phyloP scores from a whole-genome alignment of 2,888 invertebrate genomes.

The Melinaea menophilus region DNA sequence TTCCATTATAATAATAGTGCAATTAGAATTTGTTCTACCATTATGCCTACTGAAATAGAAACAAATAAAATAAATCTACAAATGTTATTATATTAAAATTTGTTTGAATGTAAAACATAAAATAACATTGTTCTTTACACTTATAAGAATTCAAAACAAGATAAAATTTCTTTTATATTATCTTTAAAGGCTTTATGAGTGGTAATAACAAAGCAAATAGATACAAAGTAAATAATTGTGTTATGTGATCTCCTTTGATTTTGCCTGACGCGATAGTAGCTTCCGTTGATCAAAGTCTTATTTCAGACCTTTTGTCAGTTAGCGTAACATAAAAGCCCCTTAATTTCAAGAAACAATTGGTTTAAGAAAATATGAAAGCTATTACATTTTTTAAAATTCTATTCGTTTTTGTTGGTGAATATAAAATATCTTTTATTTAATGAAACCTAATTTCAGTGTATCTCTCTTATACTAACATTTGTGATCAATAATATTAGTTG shows the following conservation, averaged over 20 bases:
- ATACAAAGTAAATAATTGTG: constrained; percentile 8
- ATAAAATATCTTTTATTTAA: too few relatives aligned
- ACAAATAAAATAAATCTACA: too few relatives aligned
- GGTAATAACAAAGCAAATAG: constrained; percentile 4
- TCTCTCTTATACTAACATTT: not conserved
- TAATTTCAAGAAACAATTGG: not conserved
- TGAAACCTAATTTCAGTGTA: not conserved
- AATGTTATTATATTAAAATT: too few relatives aligned
- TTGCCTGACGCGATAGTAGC: not conserved
- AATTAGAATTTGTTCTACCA: not conserved
- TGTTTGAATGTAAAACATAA: too few relatives aligned
- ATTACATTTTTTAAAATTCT: too few relatives aligned
- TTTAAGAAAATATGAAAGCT: not conserved
- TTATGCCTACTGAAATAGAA: too few relatives aligned
- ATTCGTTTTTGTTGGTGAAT: too few relatives aligned
- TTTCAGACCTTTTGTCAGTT: not conserved
- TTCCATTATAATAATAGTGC: not conserved
- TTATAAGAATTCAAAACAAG: too few relatives aligned
- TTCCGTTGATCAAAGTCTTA: constrained; percentile 2
- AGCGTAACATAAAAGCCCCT: constrained; percentile 6
- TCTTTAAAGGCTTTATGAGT: not conserved
- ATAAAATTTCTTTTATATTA: not conserved
- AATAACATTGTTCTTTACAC: too few relatives aligned
- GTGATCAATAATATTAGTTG: not conserved
- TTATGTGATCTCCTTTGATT: constrained; percentile 2